Evolutionary conservation across 2,113 vertebrate genomes (phyloP), one percentile per base, ranked within the genome.

Genomic region (Pagrus major): DNA sequence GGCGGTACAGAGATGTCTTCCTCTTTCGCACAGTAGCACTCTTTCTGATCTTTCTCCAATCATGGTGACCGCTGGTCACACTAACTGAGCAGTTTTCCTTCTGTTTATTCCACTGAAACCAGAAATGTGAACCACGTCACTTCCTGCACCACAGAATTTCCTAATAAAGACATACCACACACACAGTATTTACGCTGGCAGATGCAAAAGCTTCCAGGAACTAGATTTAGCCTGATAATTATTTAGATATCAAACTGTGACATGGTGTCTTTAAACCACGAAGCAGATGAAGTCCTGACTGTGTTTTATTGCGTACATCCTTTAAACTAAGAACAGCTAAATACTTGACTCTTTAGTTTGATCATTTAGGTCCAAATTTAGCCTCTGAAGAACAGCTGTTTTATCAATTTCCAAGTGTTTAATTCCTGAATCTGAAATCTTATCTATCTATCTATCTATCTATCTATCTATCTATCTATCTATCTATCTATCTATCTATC

Each of bases 221-320:
- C 49, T 66, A 54, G 4, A 59, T 41, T 33, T 27, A 42, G 15
- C 21, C 44, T 35, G 60, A 61, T 42, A 39, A 33, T 71, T 81
- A 71, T 82, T 66, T 65, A 27, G 51, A 44, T 42, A n/a, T n/a
- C 33, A 35, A 56, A 75, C 25, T 12, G 10, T 56, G 20, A 27
- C 51, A 23, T 37, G 35, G 23, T 27, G 29, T 44, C 35, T 12
- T 69, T 6, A 55, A 54, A 55, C 54, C 71, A 39, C 39, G 14
- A 3, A 23, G 18, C n/a, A 39, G 16, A 31, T 11, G 0, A 12
- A n/a, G 31, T 20, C 15, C 33, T 15, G 2, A 46, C 10, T 18
- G 0, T 1, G 25, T 65, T 82, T 56, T 21, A 76, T 9, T 16
- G 2, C 8, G 27, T 33, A 12, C 59, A 60, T 16, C 7, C 1